phyloP scores from a whole-genome alignment of 1,140 invertebrate species.

The Sycophila sp. region DNA sequence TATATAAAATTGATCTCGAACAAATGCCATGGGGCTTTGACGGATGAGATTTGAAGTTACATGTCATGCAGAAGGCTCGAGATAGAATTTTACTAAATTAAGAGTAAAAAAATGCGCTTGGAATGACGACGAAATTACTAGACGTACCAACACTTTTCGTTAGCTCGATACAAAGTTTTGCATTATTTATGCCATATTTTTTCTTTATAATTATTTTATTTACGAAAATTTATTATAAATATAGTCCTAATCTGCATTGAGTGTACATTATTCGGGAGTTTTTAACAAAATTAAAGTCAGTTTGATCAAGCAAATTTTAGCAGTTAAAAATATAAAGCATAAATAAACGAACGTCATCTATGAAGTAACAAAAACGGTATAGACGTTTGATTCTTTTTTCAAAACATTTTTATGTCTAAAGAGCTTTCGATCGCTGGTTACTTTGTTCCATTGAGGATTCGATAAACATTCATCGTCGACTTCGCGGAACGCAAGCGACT shows the following conservation, averaged over 20 bases:
- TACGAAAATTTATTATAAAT: neutral
- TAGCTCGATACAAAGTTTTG: neutral
- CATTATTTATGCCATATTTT: slow-evolving; percentile 17
- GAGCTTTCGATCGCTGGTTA: neutral
- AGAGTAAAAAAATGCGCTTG: slow-evolving; percentile 52
- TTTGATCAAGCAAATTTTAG: slow-evolving; percentile 11
- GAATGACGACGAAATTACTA: slow-evolving; percentile 45
- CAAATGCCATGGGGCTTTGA: slow-evolving; percentile 1
- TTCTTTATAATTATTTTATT: slow-evolving; percentile 8
- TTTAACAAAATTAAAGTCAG: neutral
- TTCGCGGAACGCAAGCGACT: slow-evolving; percentile 19
- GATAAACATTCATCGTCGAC: slow-evolving; percentile 24
- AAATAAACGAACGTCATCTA: slow-evolving; percentile 34
- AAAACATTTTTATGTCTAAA: neutral
- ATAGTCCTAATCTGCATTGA: too few species aligned
- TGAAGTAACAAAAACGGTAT: slow-evolving; percentile 25
- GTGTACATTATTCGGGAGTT: neutral
- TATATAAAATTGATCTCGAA: slow-evolving; percentile 30
- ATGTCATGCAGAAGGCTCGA: slow-evolving; percentile 26
- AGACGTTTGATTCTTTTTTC: neutral
- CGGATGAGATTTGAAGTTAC: slow-evolving; percentile 7
- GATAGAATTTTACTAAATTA: slow-evolving; percentile 26
- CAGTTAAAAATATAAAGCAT: slow-evolving; percentile 15
- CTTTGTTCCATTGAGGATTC: slow-evolving; percentile 13
- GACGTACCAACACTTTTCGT: neutral